phyloP scores from a whole-genome alignment of 2,888 invertebrate genomes.

The Tachina lurida region DNA sequence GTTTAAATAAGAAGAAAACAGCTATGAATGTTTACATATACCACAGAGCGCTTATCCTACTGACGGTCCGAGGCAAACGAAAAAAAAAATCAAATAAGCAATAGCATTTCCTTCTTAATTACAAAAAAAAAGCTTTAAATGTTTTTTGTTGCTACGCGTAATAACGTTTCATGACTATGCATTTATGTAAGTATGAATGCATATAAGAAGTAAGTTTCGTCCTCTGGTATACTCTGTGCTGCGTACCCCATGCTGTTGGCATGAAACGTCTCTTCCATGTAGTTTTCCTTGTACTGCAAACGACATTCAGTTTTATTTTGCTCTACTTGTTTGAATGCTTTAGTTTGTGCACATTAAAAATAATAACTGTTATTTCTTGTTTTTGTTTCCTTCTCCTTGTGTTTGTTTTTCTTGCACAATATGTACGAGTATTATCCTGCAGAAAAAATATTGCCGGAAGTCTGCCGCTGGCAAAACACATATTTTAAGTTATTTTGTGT shows the following conservation, averaged over 20 bases:
- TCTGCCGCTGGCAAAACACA: constrained; percentile 38
- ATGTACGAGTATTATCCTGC: constrained; percentile 18
- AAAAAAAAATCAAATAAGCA: background rate
- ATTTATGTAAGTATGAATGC: no score
- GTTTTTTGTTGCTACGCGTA: background rate
- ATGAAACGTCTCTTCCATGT: constrained; percentile 15
- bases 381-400: constrained; percentile 37
- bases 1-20: constrained; percentile 23
- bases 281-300: constrained; percentile 38
- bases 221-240: background rate
- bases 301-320: constrained; percentile 40
- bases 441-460: constrained; percentile 29
- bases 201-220: background rate
- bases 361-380: constrained; percentile 60
- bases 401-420: constrained; percentile 30
- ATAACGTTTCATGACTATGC: background rate
- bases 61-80: background rate
- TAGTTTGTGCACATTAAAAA: constrained; percentile 46
- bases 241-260: background rate
- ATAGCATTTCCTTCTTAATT: background rate
- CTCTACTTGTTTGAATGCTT: constrained; percentile 27
- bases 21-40: background rate
- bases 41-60: background rate
- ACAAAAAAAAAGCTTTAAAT: background rate
- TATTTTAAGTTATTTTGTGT: constrained; percentile 1